These are phyloP conservation scores for Amblyornis subalaris DNA, from an alignment of 2,113 vertebrate species.

Conservation along the genomic window DNA sequence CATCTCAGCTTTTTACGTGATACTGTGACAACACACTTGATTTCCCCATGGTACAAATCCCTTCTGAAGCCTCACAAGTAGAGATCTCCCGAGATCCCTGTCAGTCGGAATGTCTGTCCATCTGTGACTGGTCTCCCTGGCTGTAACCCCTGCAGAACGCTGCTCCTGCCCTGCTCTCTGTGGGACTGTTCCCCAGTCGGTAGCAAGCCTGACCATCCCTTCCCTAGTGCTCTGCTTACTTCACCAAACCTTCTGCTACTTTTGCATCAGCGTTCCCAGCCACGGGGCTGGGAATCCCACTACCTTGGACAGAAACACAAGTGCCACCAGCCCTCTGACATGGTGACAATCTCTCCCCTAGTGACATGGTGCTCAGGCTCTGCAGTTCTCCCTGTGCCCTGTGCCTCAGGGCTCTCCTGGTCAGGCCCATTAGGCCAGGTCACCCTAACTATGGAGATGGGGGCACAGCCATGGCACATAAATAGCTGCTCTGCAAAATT, in stretches of 20 bases:
- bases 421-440: neutral
- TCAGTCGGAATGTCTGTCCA: neutral
- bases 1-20: neutral
- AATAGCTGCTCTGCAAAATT: neutral
- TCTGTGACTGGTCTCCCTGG: neutral
- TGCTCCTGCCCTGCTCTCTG: neutral
- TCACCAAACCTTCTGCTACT: neutral
- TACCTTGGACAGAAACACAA: rapidly evolving
- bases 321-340: neutral
- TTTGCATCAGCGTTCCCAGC: neutral
- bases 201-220: neutral
- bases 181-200: neutral
- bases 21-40: neutral
- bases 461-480: neutral
- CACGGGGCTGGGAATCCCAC: rapidly evolving
- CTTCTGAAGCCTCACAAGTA: neutral
- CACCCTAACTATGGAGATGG: neutral
- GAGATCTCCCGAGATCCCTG: neutral
- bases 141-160: neutral
- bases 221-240: neutral
- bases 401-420: neutral
- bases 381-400: neutral
- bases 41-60: neutral
- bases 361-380: neutral
- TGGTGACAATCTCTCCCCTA: too few relatives aligned